These are phyloP conservation scores for Apocheima hispidaria DNA, from an alignment of 2,888 invertebrate genomes.

Conservation along the genomic window DNA sequence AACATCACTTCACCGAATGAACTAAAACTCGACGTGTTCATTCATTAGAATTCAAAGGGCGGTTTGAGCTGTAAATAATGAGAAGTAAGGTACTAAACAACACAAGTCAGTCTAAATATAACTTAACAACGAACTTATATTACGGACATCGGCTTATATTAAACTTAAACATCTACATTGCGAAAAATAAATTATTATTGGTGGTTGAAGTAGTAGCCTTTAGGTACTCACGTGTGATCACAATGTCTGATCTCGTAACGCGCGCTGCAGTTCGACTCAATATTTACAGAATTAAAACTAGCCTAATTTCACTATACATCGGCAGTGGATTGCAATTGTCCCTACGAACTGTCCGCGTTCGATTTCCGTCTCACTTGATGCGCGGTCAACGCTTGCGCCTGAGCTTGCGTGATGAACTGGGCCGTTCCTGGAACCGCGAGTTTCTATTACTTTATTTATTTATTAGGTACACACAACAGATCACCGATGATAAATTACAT, in stretches of 20 bases:
- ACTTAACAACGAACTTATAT: slow-evolving; percentile 39
- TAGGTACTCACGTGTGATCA: slow-evolving; percentile 56
- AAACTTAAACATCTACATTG: slow-evolving; percentile 49
- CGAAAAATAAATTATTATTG: slow-evolving; percentile 47
- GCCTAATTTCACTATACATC: slow-evolving; percentile 46
- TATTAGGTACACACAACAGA: too few relatives aligned
- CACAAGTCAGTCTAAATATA: slow-evolving; percentile 35
- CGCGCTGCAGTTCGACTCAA: slow-evolving; percentile 52
- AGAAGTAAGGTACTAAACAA: slow-evolving; percentile 19
- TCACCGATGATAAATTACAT: too few relatives aligned
- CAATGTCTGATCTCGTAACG: slow-evolving; percentile 53
- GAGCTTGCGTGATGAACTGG: slow-evolving; percentile 78
- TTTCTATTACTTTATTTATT: not conserved
- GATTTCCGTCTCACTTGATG: slow-evolving; percentile 82
- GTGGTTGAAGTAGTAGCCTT: slow-evolving; percentile 48
- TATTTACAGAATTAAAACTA: slow-evolving; percentile 40
- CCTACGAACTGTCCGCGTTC: slow-evolving; percentile 82
- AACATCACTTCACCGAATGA: slow-evolving; percentile 1
- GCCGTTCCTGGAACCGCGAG: slow-evolving; percentile 66
- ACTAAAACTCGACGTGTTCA: slow-evolving; percentile 5
- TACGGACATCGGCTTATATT: slow-evolving; percentile 36
- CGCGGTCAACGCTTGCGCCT: slow-evolving; percentile 72
- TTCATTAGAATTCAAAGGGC: not conserved
- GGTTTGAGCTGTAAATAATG: slow-evolving; percentile 5
- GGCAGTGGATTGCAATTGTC: slow-evolving; percentile 62